phyloP scores from a whole-genome alignment of 2,797 vertebrate genomes.

The Hoplostethus atlanticus region DNA sequence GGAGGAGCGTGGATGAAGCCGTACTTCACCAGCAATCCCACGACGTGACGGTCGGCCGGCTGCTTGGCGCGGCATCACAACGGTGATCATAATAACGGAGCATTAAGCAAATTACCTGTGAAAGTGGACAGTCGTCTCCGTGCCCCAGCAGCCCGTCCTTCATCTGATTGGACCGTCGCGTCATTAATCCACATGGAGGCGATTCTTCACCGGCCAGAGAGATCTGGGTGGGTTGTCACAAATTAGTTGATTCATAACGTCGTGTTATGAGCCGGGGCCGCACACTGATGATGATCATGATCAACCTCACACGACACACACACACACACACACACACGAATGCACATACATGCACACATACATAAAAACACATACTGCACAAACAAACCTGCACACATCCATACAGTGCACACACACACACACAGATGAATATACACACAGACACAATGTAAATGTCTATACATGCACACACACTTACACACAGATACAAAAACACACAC shows the following conservation, averaged over 20 bases:
- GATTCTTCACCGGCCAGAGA: slow-evolving; percentile 35
- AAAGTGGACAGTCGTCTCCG: slow-evolving; percentile 74
- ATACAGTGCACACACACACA: not conserved
- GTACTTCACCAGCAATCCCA: slow-evolving; percentile 63
- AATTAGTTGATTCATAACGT: slow-evolving; percentile 58
- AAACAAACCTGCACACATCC: not conserved
- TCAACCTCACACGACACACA: slow-evolving; percentile 35
- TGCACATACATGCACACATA: too few relatives aligned
- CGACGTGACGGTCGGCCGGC: slow-evolving; percentile 30
- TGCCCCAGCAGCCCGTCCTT: slow-evolving; percentile 55
- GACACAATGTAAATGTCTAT: not conserved
- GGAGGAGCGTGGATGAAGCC: slow-evolving; percentile 56
- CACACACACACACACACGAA: slow-evolving; percentile 14
- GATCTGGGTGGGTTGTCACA: slow-evolving; percentile 35
- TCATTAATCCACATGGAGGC: slow-evolving; percentile 61
- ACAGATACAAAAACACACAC: slow-evolving; percentile 12
- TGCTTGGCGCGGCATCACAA: slow-evolving; percentile 42
- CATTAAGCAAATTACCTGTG: slow-evolving; percentile 82
- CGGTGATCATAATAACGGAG: slow-evolving; percentile 73
- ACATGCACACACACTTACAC: not conserved
- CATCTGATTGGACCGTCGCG: slow-evolving; percentile 55
- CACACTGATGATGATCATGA: slow-evolving; percentile 50
- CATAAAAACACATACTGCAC: not conserved
- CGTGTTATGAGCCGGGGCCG: slow-evolving; percentile 38
- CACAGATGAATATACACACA: not conserved